Evolutionary conservation across 1,140 invertebrate genomes (phyloP).

Genomic region (Onthophagus taurus): DNA sequence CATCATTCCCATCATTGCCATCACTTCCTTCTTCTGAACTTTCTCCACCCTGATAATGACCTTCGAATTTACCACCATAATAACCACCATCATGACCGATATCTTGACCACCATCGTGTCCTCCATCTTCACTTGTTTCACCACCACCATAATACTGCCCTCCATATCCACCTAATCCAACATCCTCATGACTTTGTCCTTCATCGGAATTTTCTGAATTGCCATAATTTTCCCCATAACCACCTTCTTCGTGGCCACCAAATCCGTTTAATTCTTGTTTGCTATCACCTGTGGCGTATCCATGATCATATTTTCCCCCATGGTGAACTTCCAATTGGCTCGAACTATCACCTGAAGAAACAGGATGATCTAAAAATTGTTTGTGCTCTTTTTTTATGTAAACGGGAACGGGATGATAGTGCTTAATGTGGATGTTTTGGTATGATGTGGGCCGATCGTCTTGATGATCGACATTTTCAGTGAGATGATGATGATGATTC

Average conservation of each 20-base stretch:
- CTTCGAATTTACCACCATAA: not conserved
- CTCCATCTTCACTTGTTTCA: not conserved
- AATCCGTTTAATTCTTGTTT: not conserved
- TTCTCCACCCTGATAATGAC: too few relatives aligned
- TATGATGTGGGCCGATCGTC: slow-evolving; percentile 54
- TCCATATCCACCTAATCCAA: not conserved
- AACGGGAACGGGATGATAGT: slow-evolving; percentile 53
- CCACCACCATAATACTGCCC: not conserved
- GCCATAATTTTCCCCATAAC: not conserved
- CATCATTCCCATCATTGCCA: not conserved
- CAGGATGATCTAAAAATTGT: slow-evolving; percentile 49
- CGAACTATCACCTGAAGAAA: slow-evolving; percentile 47
- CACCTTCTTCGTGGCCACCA: not conserved
- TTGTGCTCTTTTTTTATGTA: slow-evolving; percentile 55
- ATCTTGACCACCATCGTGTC: not conserved
- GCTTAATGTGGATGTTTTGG: slow-evolving; percentile 54
- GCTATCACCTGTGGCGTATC: slow-evolving; percentile 17
- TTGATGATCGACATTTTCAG: too few relatives aligned
- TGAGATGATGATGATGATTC: slow-evolving; percentile 29
- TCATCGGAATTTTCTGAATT: too few relatives aligned
- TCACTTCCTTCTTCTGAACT: not conserved
- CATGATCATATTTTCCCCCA: slow-evolving; percentile 23
- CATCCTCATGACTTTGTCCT: slow-evolving; percentile 5
- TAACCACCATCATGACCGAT: slow-evolving; percentile 1
- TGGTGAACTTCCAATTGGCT: slow-evolving; percentile 25